Evolutionary conservation across 2,888 invertebrate species (phyloP).

Genomic region (Bombyx huttoni): DNA sequence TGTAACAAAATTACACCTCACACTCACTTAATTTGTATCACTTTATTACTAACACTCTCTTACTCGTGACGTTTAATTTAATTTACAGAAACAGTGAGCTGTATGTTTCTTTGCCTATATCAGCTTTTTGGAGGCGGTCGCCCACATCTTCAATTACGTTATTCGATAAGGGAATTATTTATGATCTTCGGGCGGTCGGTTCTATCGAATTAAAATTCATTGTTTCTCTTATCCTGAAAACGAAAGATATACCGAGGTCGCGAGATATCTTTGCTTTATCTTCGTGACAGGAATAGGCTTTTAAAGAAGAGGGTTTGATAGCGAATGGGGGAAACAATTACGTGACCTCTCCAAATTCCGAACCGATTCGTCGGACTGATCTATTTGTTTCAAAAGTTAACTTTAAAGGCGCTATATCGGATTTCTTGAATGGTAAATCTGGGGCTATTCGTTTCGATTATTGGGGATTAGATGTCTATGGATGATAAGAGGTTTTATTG

Average conservation of each 20-base stretch:
- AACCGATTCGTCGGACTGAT: conserved; percentile 24
- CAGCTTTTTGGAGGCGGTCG: conserved; percentile 41
- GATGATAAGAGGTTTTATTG: conserved; percentile 39
- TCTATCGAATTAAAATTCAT: conserved; percentile 65
- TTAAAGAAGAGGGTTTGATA: conserved; percentile 49
- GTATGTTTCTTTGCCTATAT: conserved; percentile 14
- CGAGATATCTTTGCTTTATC: conserved; percentile 60
- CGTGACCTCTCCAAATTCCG: conserved; percentile 33
- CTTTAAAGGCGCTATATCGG: conserved; percentile 29
- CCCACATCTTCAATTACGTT: conserved; percentile 65
- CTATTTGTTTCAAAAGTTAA: conserved; percentile 29
- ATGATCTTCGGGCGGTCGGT: conserved; percentile 33
- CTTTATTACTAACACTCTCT: neutral
- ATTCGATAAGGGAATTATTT: conserved; percentile 66
- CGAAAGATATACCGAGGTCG: conserved; percentile 57
- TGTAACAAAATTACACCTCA: too few species aligned
- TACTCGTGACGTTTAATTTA: conserved; percentile 20
- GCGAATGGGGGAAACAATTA: conserved; percentile 40
- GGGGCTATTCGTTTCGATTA: conserved; percentile 23
- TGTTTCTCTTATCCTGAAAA: conserved; percentile 65
- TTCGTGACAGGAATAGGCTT: conserved; percentile 65
- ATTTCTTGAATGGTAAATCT: conserved; percentile 33
- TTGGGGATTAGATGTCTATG: conserved; percentile 32
- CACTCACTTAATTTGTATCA: neutral
- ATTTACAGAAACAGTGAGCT: conserved; percentile 44